Base-by-base conservation (phyloP, 1,140 invertebrate species). In the Caenorhabditis brenneri region DNA sequence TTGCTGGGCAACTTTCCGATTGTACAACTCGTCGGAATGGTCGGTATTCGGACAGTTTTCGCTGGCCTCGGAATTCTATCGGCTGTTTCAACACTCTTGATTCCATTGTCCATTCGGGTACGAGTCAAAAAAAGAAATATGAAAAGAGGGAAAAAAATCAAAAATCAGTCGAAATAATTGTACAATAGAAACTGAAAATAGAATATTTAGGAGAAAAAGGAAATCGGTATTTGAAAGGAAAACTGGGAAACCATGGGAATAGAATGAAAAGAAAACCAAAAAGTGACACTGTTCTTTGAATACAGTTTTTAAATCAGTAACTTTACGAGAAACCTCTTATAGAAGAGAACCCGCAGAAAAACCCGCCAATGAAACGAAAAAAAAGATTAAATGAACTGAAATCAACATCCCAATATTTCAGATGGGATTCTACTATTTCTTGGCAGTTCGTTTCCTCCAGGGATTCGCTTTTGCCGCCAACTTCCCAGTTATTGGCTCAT, bases 381-480 rank as follows among this genome's bases (percentile, higher is more conserved):
- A n/a, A n/a, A n/a, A n/a, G n/a, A n/a, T n/a, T n/a, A n/a, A n/a
- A n/a, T n/a, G n/a, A n/a, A n/a, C n/a, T n/a, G n/a, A n/a, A n/a
- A n/a, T n/a, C n/a, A n/a, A n/a, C n/a, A n/a, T n/a, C n/a, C n/a
- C n/a, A n/a, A n/a, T 12, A 33, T 83, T 86, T 74, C 78, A 88
- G 48, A 49, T 55, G 29, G 87, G 88, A 29, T 88, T 86, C 81
- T 79, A 80, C 42, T 88, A 80, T 33, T 82, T 86, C 36, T 46
- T 87, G 19, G 80, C 49, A 29, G 39, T 69, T 33, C 86, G 88
- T 51, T 49, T 84, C 36, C 24, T 87, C n/a, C 88, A 88, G 60
- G 87, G 87, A 33, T 58, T 88, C 29, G 86, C 88, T 7, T 88
- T 88, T 51, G 87, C 88, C n/a, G 82, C 85, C 48, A 88, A 88